Conservation (phyloP, 2,888 invertebrate species). For the Leucophora obtusa region DNA sequence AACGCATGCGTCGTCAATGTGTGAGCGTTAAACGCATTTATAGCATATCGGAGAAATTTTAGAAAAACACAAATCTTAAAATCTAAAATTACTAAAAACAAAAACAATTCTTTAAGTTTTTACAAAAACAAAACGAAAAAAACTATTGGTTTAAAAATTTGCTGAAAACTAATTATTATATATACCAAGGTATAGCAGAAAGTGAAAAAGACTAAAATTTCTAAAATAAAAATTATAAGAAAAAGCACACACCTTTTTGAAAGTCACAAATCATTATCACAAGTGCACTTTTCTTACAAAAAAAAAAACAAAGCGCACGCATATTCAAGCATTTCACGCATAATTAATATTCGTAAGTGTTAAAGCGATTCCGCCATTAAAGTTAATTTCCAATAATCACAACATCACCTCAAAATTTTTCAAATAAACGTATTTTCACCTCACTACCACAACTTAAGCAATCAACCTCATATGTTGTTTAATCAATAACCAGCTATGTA, state of each 20-base stretch:
- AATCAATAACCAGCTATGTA: too few relatives aligned
- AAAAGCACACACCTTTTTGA: constrained; percentile 54
- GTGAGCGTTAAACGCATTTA: constrained; percentile 78
- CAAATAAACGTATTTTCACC: neutral
- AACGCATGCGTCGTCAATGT: constrained; percentile 76
- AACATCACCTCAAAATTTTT: neutral
- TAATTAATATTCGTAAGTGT: constrained; percentile 45
- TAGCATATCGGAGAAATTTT: constrained; percentile 78
- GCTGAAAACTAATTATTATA: constrained; percentile 46
- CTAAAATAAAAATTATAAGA: constrained; percentile 50
- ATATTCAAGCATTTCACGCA: constrained; percentile 62
- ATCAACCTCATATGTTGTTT: neutral
- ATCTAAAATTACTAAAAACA: constrained; percentile 36
- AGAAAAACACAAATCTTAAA: constrained; percentile 55
- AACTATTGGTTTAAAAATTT: constrained; percentile 61
- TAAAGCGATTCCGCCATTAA: constrained; percentile 3
- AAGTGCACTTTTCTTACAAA: constrained; percentile 35
- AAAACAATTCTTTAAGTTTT: constrained; percentile 28
- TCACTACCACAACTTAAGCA: neutral
- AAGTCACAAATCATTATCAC: constrained; percentile 37
- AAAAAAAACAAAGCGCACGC: constrained; percentile 30
- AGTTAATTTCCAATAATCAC: constrained; percentile 24
- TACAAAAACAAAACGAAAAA: constrained; percentile 33
- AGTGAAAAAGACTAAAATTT: constrained; percentile 54
- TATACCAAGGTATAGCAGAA: constrained; percentile 47